phyloP scores from a whole-genome alignment of 2,113 vertebrate genomes.

The Chlorodrepanis virens region DNA sequence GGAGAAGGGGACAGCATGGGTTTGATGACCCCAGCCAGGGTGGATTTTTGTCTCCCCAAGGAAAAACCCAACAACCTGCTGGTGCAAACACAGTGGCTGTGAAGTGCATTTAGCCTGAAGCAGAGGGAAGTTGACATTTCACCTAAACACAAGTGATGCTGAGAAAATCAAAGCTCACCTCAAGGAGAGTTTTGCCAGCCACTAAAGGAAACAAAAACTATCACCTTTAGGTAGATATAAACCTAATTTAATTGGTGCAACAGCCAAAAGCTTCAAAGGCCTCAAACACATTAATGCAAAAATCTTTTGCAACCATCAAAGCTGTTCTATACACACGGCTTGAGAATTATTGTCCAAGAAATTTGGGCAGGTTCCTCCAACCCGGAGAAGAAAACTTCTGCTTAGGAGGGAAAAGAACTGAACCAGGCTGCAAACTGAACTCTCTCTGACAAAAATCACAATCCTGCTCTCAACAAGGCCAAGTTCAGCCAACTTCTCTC shows the following conservation, averaged over 20 bases:
- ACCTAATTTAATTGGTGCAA: not conserved
- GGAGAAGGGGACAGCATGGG: not conserved
- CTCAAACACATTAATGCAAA: not conserved
- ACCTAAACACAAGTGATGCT: not conserved
- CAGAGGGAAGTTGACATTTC: not conserved
- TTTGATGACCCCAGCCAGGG: not conserved
- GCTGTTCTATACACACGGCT: not conserved
- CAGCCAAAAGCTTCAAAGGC: not conserved
- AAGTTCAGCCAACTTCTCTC: not conserved
- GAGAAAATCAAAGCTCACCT: not conserved
- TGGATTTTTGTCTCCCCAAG: not conserved
- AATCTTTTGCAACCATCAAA: not conserved
- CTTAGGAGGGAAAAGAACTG: not conserved
- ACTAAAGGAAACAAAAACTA: not conserved
- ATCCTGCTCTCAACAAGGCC: not conserved
- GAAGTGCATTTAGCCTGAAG: not conserved
- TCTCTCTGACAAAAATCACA: not conserved
- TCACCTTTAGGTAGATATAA: not conserved
- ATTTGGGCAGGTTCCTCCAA: not conserved
- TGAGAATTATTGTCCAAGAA: not conserved
- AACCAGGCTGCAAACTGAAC: not conserved
- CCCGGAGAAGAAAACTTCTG: not conserved
- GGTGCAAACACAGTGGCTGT: not conserved
- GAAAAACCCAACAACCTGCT: not conserved
- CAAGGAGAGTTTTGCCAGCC: not conserved